phyloP scores from a whole-genome alignment of 2,113 vertebrate species.

The Speoplatyrhinus poulsoni region DNA sequence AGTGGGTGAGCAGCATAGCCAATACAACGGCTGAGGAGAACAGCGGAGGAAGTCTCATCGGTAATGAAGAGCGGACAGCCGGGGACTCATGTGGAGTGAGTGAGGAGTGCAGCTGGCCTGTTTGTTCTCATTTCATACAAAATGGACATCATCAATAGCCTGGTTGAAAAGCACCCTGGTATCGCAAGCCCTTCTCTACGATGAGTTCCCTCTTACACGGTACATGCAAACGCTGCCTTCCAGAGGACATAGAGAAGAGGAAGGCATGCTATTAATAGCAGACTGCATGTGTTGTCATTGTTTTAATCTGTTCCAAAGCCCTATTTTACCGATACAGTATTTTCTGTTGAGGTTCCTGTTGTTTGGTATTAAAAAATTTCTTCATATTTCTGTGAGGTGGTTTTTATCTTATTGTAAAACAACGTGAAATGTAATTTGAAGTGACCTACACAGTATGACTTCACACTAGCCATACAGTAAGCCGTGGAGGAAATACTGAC shows the following conservation, averaged over 20 bases:
- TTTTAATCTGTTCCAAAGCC: slow-evolving; percentile 4
- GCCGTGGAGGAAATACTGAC: slow-evolving; percentile 6
- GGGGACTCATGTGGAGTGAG: slow-evolving; percentile 43
- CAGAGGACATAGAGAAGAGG: slow-evolving; percentile 36
- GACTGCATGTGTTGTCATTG: slow-evolving; percentile 42
- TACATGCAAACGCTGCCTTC: slow-evolving; percentile 38
- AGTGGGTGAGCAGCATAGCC: slow-evolving; percentile 35
- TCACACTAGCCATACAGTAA: slow-evolving; percentile 4
- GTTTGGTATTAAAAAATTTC: background rate
- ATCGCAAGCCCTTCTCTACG: too few relatives aligned
- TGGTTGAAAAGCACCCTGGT: too few relatives aligned
- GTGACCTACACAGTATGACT: slow-evolving; percentile 4
- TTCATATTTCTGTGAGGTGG: background rate
- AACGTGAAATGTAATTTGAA: slow-evolving; percentile 8
- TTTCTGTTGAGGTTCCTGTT: background rate
- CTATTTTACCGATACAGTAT: slow-evolving; percentile 8
- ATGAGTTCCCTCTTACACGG: too few relatives aligned
- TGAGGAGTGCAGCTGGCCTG: slow-evolving; percentile 55
- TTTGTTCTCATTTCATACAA: slow-evolving; percentile 58
- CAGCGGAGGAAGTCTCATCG: slow-evolving; percentile 61
- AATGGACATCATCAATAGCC: slow-evolving; percentile 49
- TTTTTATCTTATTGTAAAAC: background rate
- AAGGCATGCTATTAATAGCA: slow-evolving; percentile 52
- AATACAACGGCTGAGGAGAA: slow-evolving; percentile 53
- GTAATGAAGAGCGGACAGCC: slow-evolving; percentile 58